phyloP scores from a whole-genome alignment of 1,140 invertebrate genomes.

The Apocrypta bakeri region DNA sequence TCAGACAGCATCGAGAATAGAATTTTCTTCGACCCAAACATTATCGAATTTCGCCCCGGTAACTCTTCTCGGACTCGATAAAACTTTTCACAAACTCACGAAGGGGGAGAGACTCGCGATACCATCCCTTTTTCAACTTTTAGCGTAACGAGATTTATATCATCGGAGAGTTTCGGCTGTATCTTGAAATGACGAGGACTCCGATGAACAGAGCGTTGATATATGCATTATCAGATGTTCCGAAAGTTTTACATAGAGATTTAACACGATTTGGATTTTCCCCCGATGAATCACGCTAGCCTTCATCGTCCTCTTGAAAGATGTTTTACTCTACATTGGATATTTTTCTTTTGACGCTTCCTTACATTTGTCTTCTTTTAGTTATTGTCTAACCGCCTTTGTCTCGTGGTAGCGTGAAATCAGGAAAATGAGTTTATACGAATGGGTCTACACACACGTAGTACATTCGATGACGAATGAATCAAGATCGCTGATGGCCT shows the following conservation, averaged over 20 bases:
- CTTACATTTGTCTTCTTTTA: constrained; percentile 20
- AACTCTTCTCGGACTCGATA: too few relatives aligned
- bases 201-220: neutral
- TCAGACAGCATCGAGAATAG: too few relatives aligned
- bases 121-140: neutral
- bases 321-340: neutral
- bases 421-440: constrained; percentile 20
- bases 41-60: too few relatives aligned
- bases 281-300: neutral
- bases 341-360: neutral
- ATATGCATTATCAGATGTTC: neutral
- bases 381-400: neutral
- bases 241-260: too few relatives aligned
- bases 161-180: neutral
- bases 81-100: too few relatives aligned
- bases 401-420: neutral
- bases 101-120: neutral
- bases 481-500: neutral
- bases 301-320: neutral
- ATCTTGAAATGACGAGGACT: neutral
- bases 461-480: neutral
- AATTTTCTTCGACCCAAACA: too few relatives aligned
- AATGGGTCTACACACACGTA: neutral
- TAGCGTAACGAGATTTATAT: constrained; percentile 10
- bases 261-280: neutral